These are phyloP conservation scores for Stictonetta naevosa DNA, from an alignment of 2,113 vertebrate species.

Conservation along the genomic window DNA sequence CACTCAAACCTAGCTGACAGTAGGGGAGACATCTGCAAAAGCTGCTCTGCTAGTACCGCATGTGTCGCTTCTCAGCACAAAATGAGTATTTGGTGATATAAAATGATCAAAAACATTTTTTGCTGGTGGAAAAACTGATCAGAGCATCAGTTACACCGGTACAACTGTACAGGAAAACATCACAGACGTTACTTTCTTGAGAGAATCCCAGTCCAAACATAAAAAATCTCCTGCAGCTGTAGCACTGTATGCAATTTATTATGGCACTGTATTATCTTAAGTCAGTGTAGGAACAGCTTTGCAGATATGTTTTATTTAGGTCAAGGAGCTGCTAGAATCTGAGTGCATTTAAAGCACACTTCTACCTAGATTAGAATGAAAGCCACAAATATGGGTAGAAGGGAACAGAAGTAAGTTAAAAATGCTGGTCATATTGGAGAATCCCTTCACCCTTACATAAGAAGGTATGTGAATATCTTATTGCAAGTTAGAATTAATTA, in stretches of 20 bases:
- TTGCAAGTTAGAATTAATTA: neutral
- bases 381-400: rapidly evolving
- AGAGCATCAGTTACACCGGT: neutral
- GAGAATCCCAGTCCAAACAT: neutral
- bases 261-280: neutral
- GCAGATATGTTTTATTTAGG: neutral
- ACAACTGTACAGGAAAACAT: neutral
- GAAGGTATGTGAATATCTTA: too few relatives aligned
- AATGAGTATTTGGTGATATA: neutral
- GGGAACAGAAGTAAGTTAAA: neutral
- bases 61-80: neutral
- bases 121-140: neutral
- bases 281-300: neutral
- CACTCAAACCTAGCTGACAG: neutral
- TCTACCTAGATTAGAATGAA: neutral
- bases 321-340: neutral
- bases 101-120: neutral
- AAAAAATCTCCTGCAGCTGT: neutral
- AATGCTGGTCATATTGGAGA: neutral
- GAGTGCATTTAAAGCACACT: neutral
- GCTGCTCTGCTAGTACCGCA: neutral
- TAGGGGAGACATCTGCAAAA: neutral
- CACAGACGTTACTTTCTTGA: neutral
- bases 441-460: neutral
- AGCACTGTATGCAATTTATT: neutral